These are phyloP conservation scores for Scolopax mira DNA, from an alignment of 2,113 vertebrate genomes.

Conservation along the genomic window DNA sequence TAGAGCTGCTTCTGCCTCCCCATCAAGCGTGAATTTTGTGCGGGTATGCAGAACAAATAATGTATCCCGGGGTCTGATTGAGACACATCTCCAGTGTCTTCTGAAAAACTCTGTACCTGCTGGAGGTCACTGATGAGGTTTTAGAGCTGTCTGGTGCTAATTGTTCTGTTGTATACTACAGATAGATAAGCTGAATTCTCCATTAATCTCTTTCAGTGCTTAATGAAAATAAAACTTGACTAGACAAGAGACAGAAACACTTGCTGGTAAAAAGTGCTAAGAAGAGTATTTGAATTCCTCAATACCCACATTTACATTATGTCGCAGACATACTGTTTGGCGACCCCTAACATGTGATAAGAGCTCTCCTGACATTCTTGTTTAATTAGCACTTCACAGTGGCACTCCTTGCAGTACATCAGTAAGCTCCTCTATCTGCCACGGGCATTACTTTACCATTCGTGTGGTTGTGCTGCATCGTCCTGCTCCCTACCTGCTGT, in stretches of 20 bases:
- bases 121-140: background rate
- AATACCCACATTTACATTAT: background rate
- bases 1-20: background rate
- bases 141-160: background rate
- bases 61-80: background rate
- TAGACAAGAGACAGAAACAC: background rate
- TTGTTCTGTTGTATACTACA: background rate
- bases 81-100: background rate
- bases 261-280: background rate
- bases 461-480: background rate
- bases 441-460: background rate
- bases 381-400: background rate
- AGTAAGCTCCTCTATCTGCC: background rate
- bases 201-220: background rate
- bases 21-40: background rate
- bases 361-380: background rate
- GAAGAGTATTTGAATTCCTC: background rate
- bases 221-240: background rate
- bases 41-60: background rate
- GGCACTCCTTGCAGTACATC: background rate
- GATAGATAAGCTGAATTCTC: background rate
- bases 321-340: background rate
- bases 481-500: background rate
- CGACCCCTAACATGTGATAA: background rate
- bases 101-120: background rate